These are phyloP conservation scores for Psilopogon haemacephalus DNA, from an alignment of 2,113 vertebrate species.

Conservation along the genomic window DNA sequence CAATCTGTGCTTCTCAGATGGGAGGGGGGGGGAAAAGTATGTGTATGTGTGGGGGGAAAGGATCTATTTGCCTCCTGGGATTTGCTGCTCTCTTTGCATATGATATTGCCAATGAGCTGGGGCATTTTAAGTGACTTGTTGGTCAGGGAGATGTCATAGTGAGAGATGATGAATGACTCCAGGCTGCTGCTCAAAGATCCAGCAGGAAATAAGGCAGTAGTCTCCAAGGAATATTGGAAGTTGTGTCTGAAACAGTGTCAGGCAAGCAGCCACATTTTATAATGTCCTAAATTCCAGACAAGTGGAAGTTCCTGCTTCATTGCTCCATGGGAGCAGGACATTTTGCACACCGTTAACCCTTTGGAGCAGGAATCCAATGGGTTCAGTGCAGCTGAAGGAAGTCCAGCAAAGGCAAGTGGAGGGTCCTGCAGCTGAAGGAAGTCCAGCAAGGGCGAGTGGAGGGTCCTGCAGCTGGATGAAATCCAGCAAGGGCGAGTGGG, in stretches of 20 bases:
- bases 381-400: too few species aligned
- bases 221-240: conserved; percentile 73
- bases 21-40: background rate
- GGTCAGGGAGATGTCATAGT: conserved; percentile 68
- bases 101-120: conserved; percentile 60
- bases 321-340: background rate
- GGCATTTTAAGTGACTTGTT: conserved; percentile 72
- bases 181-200: conserved; percentile 67
- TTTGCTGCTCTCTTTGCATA: conserved; percentile 21
- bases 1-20: conserved; percentile 28
- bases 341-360: conserved; percentile 6
- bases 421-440: too few species aligned
- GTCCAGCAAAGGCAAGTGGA: too few species aligned
- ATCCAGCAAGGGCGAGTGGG: too few species aligned
- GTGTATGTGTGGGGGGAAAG: background rate
- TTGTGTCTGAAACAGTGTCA: conserved; percentile 57
- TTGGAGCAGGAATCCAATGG: background rate
- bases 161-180: conserved; percentile 81
- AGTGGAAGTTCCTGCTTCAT: background rate
- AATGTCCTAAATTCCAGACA: background rate
- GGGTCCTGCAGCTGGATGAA: too few species aligned
- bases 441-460: too few species aligned
- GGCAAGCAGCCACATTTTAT: background rate
- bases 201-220: conserved; percentile 55
- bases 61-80: background rate